Conservation (phyloP, 2,113 vertebrate genomes). For the Hypomesus transpacificus region DNA sequence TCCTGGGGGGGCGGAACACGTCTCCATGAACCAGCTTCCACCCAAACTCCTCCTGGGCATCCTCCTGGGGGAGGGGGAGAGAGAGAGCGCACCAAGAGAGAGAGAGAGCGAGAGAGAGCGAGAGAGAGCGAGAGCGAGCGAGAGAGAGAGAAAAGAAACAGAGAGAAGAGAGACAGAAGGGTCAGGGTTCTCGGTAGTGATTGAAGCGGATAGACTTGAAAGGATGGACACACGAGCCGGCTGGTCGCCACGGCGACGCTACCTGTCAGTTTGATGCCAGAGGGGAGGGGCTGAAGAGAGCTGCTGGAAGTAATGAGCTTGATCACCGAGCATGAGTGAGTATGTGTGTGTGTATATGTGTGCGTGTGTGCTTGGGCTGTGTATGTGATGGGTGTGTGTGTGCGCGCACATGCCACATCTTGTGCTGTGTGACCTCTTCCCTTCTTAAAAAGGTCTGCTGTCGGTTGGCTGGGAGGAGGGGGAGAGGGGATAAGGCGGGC, state of each 20-base stretch:
- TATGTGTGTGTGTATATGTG: background rate
- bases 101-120: conserved; percentile 12
- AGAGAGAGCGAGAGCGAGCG: too few relatives aligned
- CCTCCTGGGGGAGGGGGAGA: conserved; percentile 72
- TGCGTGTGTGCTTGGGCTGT: background rate
- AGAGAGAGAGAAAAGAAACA: background rate
- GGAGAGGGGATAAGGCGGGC: too few relatives aligned
- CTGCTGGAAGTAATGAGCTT: background rate
- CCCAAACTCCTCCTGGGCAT: conserved; percentile 95
- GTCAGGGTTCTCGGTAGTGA: background rate
- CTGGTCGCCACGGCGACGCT: background rate
- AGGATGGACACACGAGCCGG: background rate
- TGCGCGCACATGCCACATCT: background rate
- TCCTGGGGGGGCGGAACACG: conserved; percentile 88
- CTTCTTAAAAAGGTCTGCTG: background rate
- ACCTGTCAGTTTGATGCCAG: conserved; percentile 1
- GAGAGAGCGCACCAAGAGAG: too few relatives aligned
- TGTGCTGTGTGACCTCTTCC: background rate
- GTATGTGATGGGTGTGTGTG: background rate
- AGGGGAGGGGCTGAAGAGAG: conserved; percentile 34
- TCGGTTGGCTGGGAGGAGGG: background rate
- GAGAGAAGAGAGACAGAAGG: background rate
- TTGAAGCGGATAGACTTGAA: background rate
- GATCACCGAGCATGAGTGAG: background rate
- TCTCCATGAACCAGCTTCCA: conserved; percentile 95